A percentile compares a stretch with the other conserved stretches of the same genome.
phyloP scores from a whole-genome alignment of 2,797 vertebrate species.

The Numenius phaeopus region DNA sequence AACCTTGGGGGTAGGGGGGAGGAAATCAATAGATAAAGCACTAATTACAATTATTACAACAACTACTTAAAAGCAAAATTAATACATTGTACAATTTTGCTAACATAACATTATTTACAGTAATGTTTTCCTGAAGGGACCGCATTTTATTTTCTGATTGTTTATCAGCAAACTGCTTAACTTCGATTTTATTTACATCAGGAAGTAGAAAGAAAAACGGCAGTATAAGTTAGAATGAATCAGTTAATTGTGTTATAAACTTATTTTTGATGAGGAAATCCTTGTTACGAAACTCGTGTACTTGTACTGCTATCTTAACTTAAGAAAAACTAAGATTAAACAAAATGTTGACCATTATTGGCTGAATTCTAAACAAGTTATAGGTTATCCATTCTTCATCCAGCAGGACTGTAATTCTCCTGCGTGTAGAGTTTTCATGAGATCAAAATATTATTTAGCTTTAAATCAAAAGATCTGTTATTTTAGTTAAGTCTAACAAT shows the following conservation, averaged over 20 bases:
- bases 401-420: slow-evolving; percentile 60
- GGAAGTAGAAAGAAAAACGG: neutral
- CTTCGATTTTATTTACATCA: neutral
- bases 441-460: slow-evolving; percentile 80
- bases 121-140: neutral
- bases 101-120: neutral
- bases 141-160: neutral
- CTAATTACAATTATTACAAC: neutral
- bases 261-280: neutral
- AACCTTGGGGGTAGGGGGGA: accelerated
- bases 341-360: slow-evolving; percentile 6
- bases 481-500: slow-evolving; percentile 75
- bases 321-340: neutral
- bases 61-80: neutral
- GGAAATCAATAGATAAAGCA: neutral
- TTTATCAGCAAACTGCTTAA: neutral
- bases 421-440: slow-evolving; percentile 66
- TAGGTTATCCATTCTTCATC: slow-evolving; percentile 15
- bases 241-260: neutral
- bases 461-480: slow-evolving; percentile 78
- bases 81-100: neutral
- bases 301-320: neutral
- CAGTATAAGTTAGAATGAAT: neutral
- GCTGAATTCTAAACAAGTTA: slow-evolving; percentile 53
- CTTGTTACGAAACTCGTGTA: neutral